Evolutionary conservation across 2,797 vertebrate species (phyloP).

Genomic region (Spheniscus humboldti): DNA sequence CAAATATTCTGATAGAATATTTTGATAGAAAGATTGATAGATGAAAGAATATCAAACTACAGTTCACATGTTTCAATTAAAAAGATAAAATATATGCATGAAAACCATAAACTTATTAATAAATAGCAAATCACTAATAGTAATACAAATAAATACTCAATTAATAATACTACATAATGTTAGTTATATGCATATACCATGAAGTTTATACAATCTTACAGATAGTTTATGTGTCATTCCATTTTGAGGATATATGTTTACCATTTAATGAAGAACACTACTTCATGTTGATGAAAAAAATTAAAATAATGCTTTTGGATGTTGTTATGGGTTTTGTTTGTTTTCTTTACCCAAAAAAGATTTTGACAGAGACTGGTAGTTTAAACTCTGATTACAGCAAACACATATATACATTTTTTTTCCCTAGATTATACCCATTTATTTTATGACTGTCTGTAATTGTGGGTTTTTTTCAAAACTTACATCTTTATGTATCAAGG

Average conservation of each 20-base stretch:
- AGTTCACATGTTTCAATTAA: not conserved
- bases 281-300: not conserved
- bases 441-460: not conserved
- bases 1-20: not conserved
- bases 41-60: not conserved
- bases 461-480: not conserved
- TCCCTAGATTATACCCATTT: not conserved
- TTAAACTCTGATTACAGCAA: not conserved
- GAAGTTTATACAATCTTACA: not conserved
- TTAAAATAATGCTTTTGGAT: not conserved
- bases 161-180: not conserved
- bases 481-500: not conserved
- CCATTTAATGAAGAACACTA: not conserved
- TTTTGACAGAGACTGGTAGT: not conserved
- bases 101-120: not conserved
- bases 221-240: not conserved
- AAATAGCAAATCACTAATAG: not conserved
- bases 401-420: rapidly evolving
- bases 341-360: not conserved
- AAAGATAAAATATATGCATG: not conserved
- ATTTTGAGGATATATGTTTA: not conserved
- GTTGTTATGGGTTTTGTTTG: not conserved
- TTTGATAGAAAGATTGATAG: too few relatives aligned
- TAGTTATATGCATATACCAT: not conserved
- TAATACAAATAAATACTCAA: not conserved